phyloP scores from a whole-genome alignment of 2,113 vertebrate genomes.

The Dipodomys stephensi region DNA sequence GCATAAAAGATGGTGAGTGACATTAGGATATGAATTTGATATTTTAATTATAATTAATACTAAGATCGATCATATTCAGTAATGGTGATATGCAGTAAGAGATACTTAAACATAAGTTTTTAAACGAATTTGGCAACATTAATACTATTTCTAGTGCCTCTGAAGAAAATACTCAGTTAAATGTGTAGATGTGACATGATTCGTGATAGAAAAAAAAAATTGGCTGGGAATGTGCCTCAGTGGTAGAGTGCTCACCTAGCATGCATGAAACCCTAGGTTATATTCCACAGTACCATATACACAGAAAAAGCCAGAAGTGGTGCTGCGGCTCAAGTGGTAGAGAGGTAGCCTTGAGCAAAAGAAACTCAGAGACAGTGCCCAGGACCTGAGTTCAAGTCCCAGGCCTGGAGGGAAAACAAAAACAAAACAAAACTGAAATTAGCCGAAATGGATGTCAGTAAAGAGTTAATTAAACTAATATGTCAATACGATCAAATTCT shows the following conservation, averaged over 20 bases:
- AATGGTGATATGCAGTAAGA: not conserved
- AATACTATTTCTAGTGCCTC: not conserved
- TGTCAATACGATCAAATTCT: not conserved
- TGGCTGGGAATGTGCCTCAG: no score
- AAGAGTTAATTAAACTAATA: not conserved
- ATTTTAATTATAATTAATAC: slow-evolving; percentile 28
- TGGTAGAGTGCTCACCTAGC: no score
- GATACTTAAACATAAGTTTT: not conserved
- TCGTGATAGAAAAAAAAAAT: slow-evolving; percentile 11
- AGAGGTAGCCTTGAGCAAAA: no score
- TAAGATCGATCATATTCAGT: slow-evolving; percentile 5
- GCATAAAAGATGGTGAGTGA: not conserved
- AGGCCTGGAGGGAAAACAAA: no score
- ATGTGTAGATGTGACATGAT: not conserved
- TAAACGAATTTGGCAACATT: not conserved
- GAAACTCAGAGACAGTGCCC: no score
- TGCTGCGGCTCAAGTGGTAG: no score
- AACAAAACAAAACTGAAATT: not conserved
- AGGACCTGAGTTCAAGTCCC: no score
- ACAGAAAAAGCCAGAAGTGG: no score
- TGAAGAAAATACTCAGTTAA: slow-evolving; percentile 8
- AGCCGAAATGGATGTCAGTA: not conserved
- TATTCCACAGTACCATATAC: no score
- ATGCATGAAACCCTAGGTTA: no score
- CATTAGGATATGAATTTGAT: slow-evolving; percentile 29